Percentiles rank a stretch among this genome's conserved stretches.
Conservation (phyloP, 2,113 vertebrate species). For the Pomatostomus ruficeps region DNA sequence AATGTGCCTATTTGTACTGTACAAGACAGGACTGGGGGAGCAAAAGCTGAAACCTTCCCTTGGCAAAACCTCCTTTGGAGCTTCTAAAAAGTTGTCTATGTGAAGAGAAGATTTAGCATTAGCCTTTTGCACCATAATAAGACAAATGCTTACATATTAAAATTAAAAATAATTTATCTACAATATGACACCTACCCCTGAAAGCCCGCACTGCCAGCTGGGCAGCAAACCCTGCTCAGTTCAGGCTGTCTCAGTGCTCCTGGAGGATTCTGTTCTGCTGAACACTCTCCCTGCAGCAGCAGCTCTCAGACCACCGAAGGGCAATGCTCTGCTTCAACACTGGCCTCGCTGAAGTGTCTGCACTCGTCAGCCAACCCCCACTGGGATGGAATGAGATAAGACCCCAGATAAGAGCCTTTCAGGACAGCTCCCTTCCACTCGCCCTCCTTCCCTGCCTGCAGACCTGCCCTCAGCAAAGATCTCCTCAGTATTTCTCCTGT, state of each 20-base stretch:
- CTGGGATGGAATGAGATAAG: neutral
- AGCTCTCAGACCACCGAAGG: neutral
- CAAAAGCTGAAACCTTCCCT: neutral
- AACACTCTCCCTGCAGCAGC: neutral
- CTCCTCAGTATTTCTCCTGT: neutral
- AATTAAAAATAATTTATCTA: neutral
- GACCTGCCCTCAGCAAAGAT: conserved; percentile 2
- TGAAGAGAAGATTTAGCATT: neutral
- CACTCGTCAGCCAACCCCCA: neutral
- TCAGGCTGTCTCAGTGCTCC: neutral
- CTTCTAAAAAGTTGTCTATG: neutral
- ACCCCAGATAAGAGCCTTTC: neutral
- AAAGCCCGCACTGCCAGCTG: neutral
- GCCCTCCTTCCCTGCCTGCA: neutral
- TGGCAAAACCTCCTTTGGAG: neutral
- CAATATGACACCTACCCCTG: neutral
- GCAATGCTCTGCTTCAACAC: neutral
- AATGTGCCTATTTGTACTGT: neutral
- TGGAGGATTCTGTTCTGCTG: neutral
- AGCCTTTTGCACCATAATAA: neutral
- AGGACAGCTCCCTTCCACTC: neutral
- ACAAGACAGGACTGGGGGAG: neutral
- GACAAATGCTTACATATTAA: neutral
- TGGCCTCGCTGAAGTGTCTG: neutral
- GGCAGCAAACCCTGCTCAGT: neutral